Evolutionary conservation across 2,888 invertebrate genomes (phyloP).

Genomic region (Gasteruption jaculator): DNA sequence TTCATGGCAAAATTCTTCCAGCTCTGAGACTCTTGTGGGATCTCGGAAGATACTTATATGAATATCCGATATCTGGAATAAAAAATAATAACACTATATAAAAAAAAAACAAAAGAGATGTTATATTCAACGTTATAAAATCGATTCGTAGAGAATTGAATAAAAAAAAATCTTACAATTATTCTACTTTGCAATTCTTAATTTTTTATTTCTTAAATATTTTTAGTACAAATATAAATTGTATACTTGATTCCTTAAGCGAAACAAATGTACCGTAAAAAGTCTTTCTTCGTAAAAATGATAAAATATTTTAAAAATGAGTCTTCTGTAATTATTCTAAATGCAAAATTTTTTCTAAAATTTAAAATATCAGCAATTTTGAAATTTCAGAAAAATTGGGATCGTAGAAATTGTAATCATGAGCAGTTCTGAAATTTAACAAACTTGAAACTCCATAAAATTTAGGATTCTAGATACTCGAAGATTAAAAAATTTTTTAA

Average conservation of each 20-base stretch:
- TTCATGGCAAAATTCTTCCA: constrained; percentile 73
- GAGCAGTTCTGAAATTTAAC: too few species aligned
- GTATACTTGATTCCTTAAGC: background rate
- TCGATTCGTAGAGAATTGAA: background rate
- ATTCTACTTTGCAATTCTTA: background rate
- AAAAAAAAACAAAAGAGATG: background rate
- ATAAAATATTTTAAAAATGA: too few species aligned
- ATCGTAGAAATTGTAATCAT: too few species aligned
- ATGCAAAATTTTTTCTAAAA: too few species aligned
- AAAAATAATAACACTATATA: constrained; percentile 11
- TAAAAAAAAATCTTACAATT: constrained; percentile 3
- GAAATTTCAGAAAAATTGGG: too few species aligned
- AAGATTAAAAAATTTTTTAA: too few species aligned
- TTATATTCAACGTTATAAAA: background rate
- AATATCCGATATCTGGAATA: constrained; percentile 80
- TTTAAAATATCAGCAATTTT: too few species aligned
- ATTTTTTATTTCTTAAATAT: background rate
- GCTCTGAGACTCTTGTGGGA: constrained; percentile 67
- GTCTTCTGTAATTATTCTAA: too few species aligned
- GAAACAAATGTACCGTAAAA: too few species aligned
- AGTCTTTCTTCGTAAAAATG: too few species aligned
- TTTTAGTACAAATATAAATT: background rate
- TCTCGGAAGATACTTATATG: constrained; percentile 85
- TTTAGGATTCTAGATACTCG: too few species aligned
- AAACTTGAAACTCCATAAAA: too few species aligned